A percentile compares a stretch with the other conserved stretches of the same genome.
These are phyloP conservation scores for Tautogolabrus adspersus DNA, from an alignment of 2,113 vertebrate genomes.

Conservation along the genomic window DNA sequence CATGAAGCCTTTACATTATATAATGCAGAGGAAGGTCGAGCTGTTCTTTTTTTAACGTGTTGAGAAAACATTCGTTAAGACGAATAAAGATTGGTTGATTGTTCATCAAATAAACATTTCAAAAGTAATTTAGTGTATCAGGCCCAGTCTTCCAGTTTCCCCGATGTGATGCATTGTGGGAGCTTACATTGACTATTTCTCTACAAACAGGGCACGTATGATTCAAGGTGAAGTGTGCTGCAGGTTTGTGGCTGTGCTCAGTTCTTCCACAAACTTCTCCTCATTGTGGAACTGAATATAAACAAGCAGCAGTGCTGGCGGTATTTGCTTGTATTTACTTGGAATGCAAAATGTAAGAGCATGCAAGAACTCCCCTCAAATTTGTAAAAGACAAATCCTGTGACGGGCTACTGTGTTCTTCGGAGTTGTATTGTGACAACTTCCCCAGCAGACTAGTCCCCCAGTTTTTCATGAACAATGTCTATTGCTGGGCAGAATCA, in stretches of 20 bases:
- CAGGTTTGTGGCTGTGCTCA: constrained; percentile 30
- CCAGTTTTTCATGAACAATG: constrained; percentile 27
- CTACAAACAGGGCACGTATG: neutral
- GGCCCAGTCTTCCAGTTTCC: too few species aligned
- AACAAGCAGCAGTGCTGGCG: constrained; percentile 38
- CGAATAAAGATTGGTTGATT: too few species aligned
- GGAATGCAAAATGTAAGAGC: constrained; percentile 13
- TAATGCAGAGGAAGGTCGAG: too few species aligned
- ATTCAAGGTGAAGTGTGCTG: constrained; percentile 2
- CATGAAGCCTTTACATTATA: neutral
- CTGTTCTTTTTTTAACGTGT: too few species aligned
- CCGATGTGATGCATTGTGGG: neutral
- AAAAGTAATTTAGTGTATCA: constrained; percentile 5
- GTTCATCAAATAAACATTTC: neutral
- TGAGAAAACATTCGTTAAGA: too few species aligned
- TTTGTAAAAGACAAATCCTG: constrained; percentile 36
- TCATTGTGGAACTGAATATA: constrained; percentile 43
- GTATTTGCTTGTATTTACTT: constrained; percentile 28
- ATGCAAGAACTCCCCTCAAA: constrained; percentile 7
- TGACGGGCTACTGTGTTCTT: constrained; percentile 19
- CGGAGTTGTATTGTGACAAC: constrained; percentile 27
- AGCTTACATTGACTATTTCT: constrained; percentile 21
- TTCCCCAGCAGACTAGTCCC: constrained; percentile 25
- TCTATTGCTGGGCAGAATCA: constrained; percentile 16
- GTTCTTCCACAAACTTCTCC: constrained; percentile 21